Evolutionary conservation across 2,888 invertebrate genomes (phyloP).

Genomic region (Chymomyza fuscimana): DNA sequence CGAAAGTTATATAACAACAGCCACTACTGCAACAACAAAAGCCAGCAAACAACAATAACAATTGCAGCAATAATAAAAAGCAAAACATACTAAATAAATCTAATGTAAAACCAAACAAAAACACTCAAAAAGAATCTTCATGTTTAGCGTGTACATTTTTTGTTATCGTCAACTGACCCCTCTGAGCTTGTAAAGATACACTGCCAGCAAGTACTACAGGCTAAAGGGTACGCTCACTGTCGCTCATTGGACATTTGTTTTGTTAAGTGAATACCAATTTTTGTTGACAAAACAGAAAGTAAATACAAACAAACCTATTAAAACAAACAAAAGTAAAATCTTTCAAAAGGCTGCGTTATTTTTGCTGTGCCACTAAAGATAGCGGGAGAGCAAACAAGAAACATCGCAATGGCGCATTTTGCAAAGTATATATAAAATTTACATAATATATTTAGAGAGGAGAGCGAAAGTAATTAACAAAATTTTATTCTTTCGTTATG

Average conservation of each 20-base stretch:
- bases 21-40: not conserved
- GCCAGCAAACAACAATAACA: constrained; percentile 34
- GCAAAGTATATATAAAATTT: not conserved
- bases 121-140: constrained; percentile 57
- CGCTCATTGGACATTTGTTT: constrained; percentile 20
- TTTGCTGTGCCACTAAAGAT: constrained; percentile 17
- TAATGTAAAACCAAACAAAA: constrained; percentile 49
- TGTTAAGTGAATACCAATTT: constrained; percentile 47
- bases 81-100: constrained; percentile 40
- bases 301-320: constrained; percentile 66
- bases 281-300: constrained; percentile 65
- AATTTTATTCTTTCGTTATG: constrained; percentile 24
- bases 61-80: constrained; percentile 24
- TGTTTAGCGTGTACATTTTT: constrained; percentile 35
- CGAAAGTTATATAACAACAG: constrained; percentile 32
- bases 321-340: constrained; percentile 37
- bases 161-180: constrained; percentile 18
- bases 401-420: too few species aligned
- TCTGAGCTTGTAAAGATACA: constrained; percentile 25
- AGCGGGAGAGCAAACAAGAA: constrained; percentile 5
- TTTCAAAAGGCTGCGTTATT: constrained; percentile 40
- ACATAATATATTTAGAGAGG: not conserved
- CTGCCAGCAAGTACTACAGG: constrained; percentile 25
- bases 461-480: not conserved
- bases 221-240: constrained; percentile 9